Percentiles rank a stretch among this genome's conserved stretches.
phyloP scores from a whole-genome alignment of 2,888 invertebrate species.

The Lasioglossum figueresi region DNA sequence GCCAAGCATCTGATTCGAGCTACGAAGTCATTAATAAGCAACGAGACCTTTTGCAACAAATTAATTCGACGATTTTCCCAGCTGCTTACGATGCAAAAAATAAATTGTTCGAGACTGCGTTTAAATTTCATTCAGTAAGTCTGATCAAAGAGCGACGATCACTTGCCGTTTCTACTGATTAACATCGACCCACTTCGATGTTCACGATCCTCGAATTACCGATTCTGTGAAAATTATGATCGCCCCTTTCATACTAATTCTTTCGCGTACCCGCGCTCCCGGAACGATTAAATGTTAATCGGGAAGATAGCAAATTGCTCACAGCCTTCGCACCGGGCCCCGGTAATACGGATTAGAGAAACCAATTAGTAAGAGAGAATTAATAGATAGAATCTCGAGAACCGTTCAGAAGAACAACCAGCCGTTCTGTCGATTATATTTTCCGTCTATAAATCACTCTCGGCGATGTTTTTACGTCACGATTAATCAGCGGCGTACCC shows the following conservation, averaged over 20 bases:
- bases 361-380: not conserved
- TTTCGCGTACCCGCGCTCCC: not conserved
- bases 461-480: not conserved
- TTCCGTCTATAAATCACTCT: conserved; percentile 1
- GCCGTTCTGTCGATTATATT: not conserved
- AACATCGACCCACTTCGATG: not conserved
- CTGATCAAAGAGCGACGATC: not conserved
- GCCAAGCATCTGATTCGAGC: not conserved
- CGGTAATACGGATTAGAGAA: conserved; percentile 6
- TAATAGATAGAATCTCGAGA: conserved; percentile 1
- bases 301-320: not conserved
- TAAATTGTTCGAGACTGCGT: not conserved
- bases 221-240: not conserved
- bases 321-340: not conserved
- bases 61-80: not conserved
- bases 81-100: not conserved
- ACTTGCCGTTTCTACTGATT: not conserved
- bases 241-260: not conserved
- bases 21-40: not conserved
- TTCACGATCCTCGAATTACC: not conserved
- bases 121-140: not conserved
- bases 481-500: not conserved
- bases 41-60: not conserved
- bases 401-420: not conserved
- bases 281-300: conserved; percentile 4